These are phyloP conservation scores for Circaetus cinerascens DNA, from an alignment of 2,113 vertebrate species.

Conservation along the genomic window DNA sequence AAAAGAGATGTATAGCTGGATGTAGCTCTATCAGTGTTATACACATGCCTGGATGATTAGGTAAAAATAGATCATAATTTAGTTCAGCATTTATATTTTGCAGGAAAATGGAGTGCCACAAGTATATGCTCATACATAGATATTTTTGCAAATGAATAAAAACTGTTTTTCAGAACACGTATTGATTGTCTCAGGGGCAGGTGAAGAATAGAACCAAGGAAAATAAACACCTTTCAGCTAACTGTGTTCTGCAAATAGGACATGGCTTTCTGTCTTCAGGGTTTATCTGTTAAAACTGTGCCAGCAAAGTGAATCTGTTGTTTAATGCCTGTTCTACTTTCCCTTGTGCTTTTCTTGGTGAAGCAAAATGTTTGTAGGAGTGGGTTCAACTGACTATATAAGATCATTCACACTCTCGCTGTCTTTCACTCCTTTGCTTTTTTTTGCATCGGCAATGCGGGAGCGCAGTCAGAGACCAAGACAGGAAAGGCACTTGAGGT, in stretches of 20 bases:
- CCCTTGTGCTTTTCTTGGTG: neutral
- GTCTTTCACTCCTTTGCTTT: neutral
- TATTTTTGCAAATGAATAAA: neutral
- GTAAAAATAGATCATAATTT: neutral
- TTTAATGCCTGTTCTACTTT: conserved; percentile 8
- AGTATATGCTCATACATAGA: neutral
- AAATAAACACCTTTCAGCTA: conserved; percentile 13
- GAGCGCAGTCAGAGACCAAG: neutral
- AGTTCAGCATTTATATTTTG: neutral
- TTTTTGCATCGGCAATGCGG: neutral
- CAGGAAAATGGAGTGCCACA: neutral
- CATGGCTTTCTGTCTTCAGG: neutral
- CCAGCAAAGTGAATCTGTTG: neutral
- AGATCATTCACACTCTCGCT: neutral
- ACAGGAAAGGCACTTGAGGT: neutral
- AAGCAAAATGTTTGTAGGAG: neutral
- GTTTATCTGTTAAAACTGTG: neutral
- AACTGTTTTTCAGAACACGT: neutral
- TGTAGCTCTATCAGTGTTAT: neutral
- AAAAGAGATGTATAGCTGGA: neutral
- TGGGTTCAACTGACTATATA: neutral
- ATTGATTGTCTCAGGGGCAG: neutral
- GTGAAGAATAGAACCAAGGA: neutral
- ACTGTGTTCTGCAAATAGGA: neutral
- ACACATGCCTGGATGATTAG: neutral